Base-by-base conservation (phyloP, 2,888 invertebrate genomes). In the Stegophylla sp. region DNA sequence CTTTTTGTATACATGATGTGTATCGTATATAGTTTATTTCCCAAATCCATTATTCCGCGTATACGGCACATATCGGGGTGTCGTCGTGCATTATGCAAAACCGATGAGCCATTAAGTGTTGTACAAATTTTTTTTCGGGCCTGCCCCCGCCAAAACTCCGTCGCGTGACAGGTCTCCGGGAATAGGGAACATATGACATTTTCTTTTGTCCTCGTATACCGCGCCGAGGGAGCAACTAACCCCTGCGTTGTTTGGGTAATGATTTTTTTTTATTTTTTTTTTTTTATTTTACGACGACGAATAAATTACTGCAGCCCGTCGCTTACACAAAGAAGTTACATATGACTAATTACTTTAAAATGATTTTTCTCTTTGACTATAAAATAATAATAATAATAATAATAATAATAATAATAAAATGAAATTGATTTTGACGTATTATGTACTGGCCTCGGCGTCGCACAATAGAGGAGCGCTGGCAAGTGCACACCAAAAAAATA, bases 101-200 rank as follows among this genome's bases (percentile, higher is more conserved):
- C 79, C 79, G 79, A 79, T 79, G 79, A 79, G 79, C 79, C 79
- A 79, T 79, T 79, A 79, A 79, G 79, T 79, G 79, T 71, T 41
- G 79, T 71, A 79, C 79, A 79, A 79, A 79, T 71, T 71, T 63
- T 63, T 79, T 79, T 67, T 66, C 61, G 51, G 48, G 59, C 48
- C 63, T 28, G 23, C 71, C 20, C 48, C 71, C 59, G 61, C 48
- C 69, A 10, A 34, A 79, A 63, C 79, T 79, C 7, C 4, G 34
- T n/a, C 26, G 28, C 56, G 41, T 71, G 79, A 79, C 79, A 79
- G 79, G 79, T 79, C 79, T 51, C 79, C 71, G 79, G 71, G 79
- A 79, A 71, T 23, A 12, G 61, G 51, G 61, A 71, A 76, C 61
- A 76, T 76, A 76, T 76, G 61, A 76, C 76, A 28, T 67, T 75